These are phyloP conservation scores for Darevskia mixta DNA, from an alignment of 2,797 vertebrate genomes.

Conservation along the genomic window DNA sequence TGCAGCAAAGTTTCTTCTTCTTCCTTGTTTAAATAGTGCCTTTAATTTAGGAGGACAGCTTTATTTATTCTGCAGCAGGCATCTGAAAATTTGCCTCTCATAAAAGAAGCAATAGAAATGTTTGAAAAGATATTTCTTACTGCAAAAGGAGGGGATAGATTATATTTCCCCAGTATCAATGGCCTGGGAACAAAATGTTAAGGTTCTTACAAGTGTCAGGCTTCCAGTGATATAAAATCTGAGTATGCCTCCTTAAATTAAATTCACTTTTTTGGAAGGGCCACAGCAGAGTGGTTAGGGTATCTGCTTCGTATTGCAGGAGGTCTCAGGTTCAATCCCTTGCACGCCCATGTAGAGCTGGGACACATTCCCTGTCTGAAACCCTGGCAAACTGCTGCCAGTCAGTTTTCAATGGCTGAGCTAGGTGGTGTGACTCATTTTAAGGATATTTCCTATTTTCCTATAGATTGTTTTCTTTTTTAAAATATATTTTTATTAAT, in stretches of 20 bases:
- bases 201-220: conserved; percentile 47
- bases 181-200: conserved; percentile 39
- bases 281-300: too few species aligned
- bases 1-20: conserved; percentile 38
- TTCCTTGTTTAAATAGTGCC: conserved; percentile 44
- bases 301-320: neutral
- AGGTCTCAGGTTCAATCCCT: neutral
- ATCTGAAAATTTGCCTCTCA: conserved; percentile 62
- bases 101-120: conserved; percentile 64
- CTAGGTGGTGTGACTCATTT: too few species aligned
- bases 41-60: conserved; percentile 57
- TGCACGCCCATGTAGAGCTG: neutral
- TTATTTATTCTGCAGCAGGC: conserved; percentile 68
- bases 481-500: too few species aligned
- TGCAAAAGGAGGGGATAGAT: conserved; percentile 24
- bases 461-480: too few species aligned
- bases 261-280: too few species aligned
- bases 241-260: accelerated
- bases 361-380: too few species aligned
- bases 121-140: conserved; percentile 59
- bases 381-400: too few species aligned
- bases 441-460: too few species aligned
- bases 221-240: conserved; percentile 28
- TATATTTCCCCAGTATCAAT: conserved; percentile 34
- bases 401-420: too few species aligned